Evolutionary conservation across 2,797 vertebrate species (phyloP), one percentile per base, ranked within the genome.

Genomic region (Pseudochromis fuscus): DNA sequence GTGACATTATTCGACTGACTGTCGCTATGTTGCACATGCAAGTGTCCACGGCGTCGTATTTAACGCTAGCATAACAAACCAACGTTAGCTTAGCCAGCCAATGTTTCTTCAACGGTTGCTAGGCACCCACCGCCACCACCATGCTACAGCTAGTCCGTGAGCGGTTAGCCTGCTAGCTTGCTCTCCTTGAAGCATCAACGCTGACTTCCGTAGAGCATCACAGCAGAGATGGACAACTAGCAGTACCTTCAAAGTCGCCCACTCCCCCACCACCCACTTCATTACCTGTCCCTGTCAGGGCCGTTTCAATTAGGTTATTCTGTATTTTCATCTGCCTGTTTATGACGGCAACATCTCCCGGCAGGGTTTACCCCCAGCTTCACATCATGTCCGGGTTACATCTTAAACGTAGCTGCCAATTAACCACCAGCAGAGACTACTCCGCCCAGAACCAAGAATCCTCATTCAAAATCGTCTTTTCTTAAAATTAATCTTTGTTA

Each of bases 31-130:
- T 55, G 37, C 7, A 42, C 25, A 67, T 50, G 45, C 18, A 62
- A 49, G 62, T 58, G 37, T 58, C 55, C 23, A 15, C 46, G 42
- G 44, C 79, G 67, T 76, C 59, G 78, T 61, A 40, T 74, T 87
- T 53, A 48, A 76, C 33, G 69, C 68, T 88, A 87, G 85, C 87
- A 88, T 74, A 87, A 84, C 85, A 88, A 85, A 88, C 75, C 66
- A 44, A 49, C 57, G 44, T 70, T 89, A 89, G 87, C 89, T 57
- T 30, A 27, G 77, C 81, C 81, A 5, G 67, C 72, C 91, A 90
- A 81, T 94, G 94, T 94, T 95, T 94, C 93, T 80, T 75, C 67
- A 67, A 85, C 91, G 91, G 94, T 95, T 95, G 94, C 94, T 95
- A 95, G 94, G 94, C 90, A 95, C 77, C 94, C 93, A 91, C 81